Base-by-base conservation (phyloP, 2,113 vertebrate genomes). In the Spea multiplicata region DNA sequence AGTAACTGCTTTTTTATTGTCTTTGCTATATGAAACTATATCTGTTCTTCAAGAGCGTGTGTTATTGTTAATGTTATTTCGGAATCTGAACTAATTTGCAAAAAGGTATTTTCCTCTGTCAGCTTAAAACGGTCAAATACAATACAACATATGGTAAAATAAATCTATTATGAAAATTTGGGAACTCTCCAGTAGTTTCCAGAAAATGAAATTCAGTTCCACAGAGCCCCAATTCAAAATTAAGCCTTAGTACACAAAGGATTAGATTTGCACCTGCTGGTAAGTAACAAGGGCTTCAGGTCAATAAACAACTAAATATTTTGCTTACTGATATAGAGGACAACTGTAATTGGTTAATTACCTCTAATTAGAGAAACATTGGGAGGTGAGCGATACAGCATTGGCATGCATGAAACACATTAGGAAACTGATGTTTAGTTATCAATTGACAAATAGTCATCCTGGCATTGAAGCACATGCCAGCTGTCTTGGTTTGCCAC, bases 391-490 rank as follows among this genome's bases (percentile, higher is more conserved):
- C 65, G 13, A n/a, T 14, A 5, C 5, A 6, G 48, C 13, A 5
- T 57, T 57, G 9, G 46, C 5, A 12, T 44, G 50, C 48, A 70
- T 14, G 66, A 61, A 50, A 67, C 16, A 70, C 49, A 8, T 47
- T 61, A 49, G 52, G 47, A 44, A 44, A 49, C 8, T 14, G 47
- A 77, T 50, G 47, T 49, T 62, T 6, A 77, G n/a, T 77, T n/a
- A 76, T 71, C 55, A 4, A 16, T 6, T 45, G 45, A 61, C 30
- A 50, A 61, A 77, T 77, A 55, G 70, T 48, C 73, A 66, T 57
- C 45, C 49, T 72, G 76, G 14, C 48, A 53, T 57, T 14, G 30
- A 50, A 64, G 47, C 49, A 45, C 66, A 16, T 70, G 67, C 14
- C 45, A 68, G 66, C 12, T 48, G 66, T 48, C 46, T 45, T 66